A percentile compares a stretch with the other conserved stretches of the same genome.
Conservation (phyloP, 2,113 vertebrate species). For the Hyperopisus bebe region DNA sequence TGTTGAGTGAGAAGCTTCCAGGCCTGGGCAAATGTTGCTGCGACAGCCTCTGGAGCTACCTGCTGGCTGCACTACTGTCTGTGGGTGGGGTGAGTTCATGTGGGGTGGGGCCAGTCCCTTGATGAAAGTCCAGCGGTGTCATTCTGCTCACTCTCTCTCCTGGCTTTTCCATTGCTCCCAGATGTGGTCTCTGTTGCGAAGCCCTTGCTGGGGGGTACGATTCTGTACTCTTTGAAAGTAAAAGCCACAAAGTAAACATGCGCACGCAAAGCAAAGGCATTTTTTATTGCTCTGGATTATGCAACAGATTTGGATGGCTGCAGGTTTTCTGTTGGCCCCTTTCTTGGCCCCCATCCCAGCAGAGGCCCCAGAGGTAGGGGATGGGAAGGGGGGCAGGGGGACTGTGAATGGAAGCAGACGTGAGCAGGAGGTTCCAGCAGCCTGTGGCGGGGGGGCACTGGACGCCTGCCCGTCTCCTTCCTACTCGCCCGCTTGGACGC, state of each 20-base stretch:
- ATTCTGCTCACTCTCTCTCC: slow-evolving; percentile 18
- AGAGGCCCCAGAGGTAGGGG: slow-evolving; percentile 4
- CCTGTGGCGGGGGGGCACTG: neutral
- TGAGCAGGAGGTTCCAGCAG: slow-evolving; percentile 12
- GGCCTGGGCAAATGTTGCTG: neutral
- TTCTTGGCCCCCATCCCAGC: neutral
- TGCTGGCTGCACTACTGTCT: neutral
- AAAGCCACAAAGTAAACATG: slow-evolving; percentile 4
- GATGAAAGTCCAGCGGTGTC: neutral
- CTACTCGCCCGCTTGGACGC: neutral
- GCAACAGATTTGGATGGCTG: slow-evolving; percentile 5
- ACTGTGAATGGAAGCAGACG: slow-evolving; percentile 7
- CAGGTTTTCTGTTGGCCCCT: neutral
- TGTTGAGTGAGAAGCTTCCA: neutral
- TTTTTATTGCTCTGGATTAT: slow-evolving; percentile 17
- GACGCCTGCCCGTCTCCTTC: slow-evolving; percentile 14
- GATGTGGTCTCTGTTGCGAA: slow-evolving; percentile 1
- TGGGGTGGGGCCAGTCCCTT: neutral
- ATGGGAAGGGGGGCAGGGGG: neutral
- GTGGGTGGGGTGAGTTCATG: neutral
- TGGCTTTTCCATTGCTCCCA: slow-evolving; percentile 14
- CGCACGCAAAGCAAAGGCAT: neutral
- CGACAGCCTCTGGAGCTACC: neutral
- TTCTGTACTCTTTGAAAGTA: neutral
- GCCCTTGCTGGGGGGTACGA: neutral